Conservation (phyloP, 2,113 vertebrate genomes). For the Hydrolagus affinis region DNA sequence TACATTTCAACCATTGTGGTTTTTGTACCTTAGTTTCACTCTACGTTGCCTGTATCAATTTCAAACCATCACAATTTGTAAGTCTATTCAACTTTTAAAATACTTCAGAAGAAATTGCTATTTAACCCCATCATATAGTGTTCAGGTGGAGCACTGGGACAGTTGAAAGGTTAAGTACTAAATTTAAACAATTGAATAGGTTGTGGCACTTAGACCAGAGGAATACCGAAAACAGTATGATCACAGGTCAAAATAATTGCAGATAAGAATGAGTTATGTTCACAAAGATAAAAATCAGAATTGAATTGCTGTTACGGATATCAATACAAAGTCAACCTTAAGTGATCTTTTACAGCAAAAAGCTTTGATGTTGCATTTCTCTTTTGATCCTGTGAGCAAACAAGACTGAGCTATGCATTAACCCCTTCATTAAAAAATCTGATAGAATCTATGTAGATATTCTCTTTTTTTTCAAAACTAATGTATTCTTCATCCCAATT, state of each 20-base stretch:
- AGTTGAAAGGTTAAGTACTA: background rate
- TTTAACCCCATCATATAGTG: background rate
- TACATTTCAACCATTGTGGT: background rate
- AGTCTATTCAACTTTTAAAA: background rate
- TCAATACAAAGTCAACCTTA: slow-evolving; percentile 8
- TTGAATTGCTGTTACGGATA: background rate
- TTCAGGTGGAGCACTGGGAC: too few species aligned
- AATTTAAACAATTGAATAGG: background rate
- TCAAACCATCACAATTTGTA: background rate
- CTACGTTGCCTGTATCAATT: background rate
- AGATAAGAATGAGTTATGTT: background rate
- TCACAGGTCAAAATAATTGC: background rate
- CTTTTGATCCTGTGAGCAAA: background rate
- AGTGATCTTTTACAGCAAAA: background rate
- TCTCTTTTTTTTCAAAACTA: background rate
- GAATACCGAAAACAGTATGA: background rate
- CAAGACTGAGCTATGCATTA: background rate
- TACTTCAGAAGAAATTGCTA: background rate
- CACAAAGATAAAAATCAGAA: slow-evolving; percentile 20
- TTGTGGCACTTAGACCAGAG: background rate
- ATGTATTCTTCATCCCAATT: background rate
- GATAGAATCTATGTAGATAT: background rate
- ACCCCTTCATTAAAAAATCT: background rate
- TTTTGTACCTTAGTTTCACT: background rate
- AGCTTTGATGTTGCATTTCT: background rate